phyloP scores from a whole-genome alignment of 2,797 vertebrate species.

The Orientallactaga sibirica region DNA sequence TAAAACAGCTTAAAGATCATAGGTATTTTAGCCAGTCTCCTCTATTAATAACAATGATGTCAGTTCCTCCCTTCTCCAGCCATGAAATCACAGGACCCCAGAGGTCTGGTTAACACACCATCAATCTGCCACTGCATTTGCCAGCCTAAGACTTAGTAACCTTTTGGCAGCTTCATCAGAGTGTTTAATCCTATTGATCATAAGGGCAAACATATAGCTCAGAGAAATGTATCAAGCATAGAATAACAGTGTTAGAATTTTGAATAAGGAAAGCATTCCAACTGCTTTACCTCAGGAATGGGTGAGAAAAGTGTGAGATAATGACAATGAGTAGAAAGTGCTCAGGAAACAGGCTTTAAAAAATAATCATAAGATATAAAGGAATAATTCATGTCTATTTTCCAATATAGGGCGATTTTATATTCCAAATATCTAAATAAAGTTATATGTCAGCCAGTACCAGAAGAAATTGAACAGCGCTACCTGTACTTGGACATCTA shows the following conservation, averaged over 20 bases:
- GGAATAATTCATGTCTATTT: constrained; percentile 15
- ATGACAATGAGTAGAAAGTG: neutral
- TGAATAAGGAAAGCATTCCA: constrained; percentile 24
- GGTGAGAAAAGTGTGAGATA: neutral
- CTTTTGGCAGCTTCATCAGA: constrained; percentile 59
- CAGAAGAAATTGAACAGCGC: neutral
- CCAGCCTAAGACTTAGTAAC: constrained; percentile 48
- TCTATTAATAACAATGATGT: constrained; percentile 72
- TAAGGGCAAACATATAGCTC: constrained; percentile 42
- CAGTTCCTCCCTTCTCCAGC: constrained; percentile 53
- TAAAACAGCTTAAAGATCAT: constrained; percentile 34
- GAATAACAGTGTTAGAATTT: constrained; percentile 33
- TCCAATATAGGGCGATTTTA: neutral
- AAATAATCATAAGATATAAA: constrained; percentile 12
- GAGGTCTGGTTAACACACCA: constrained; percentile 56
- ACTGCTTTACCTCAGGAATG: neutral
- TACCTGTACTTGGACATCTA: neutral
- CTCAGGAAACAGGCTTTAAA: neutral
- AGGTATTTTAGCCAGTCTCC: constrained; percentile 40
- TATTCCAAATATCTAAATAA: constrained; percentile 22
- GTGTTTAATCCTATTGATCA: constrained; percentile 54
- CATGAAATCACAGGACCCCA: constrained; percentile 58
- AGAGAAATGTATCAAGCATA: constrained; percentile 30
- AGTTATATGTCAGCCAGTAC: neutral
- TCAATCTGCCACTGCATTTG: constrained; percentile 24